A percentile compares a stretch with the other conserved stretches of the same genome.
phyloP scores from a whole-genome alignment of 2,888 invertebrate genomes.

The Mesorhabditis sp. region DNA sequence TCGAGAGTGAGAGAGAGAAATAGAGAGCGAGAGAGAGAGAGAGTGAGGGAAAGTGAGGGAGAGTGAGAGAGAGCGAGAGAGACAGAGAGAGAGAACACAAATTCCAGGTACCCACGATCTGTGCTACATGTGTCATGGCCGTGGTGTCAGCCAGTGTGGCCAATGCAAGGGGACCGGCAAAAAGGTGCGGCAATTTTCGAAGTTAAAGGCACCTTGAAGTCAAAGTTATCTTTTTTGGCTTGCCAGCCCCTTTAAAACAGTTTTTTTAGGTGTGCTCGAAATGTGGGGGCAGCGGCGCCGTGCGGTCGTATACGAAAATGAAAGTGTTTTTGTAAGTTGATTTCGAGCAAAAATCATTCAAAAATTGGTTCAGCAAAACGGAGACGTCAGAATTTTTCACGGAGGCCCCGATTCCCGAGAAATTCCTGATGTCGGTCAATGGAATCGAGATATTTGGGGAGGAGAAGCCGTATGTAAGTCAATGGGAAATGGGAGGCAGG shows the following conservation, averaged over 20 bases:
- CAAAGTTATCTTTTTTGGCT: too few relatives aligned
- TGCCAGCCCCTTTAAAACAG: neutral
- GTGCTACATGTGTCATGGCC: conserved; percentile 56
- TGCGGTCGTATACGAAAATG: conserved; percentile 48
- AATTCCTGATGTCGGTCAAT: conserved; percentile 32
- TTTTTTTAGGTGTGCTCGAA: conserved; percentile 28
- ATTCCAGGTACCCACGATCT: conserved; percentile 47
- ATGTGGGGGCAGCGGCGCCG: conserved; percentile 53
- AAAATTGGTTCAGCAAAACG: conserved; percentile 37
- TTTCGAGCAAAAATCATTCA: neutral
- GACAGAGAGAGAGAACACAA: neutral
- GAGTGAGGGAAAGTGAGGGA: too few relatives aligned
- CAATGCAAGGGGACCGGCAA: conserved; percentile 58
- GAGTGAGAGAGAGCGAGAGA: too few relatives aligned
- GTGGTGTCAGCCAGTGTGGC: conserved; percentile 53
- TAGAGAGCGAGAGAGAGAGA: neutral
- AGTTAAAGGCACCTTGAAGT: neutral
- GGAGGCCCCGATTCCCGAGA: conserved; percentile 50
- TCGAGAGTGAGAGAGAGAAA: conserved; percentile 15
- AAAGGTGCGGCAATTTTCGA: conserved; percentile 34
- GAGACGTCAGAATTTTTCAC: conserved; percentile 53
- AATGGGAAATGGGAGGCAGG: too few relatives aligned
- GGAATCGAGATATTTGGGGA: conserved; percentile 46
- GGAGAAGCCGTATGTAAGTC: conserved; percentile 45
- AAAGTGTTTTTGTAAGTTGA: conserved; percentile 54